These are phyloP conservation scores for Limnephilus marmoratus DNA, from an alignment of 2,888 invertebrate species.

Conservation along the genomic window DNA sequence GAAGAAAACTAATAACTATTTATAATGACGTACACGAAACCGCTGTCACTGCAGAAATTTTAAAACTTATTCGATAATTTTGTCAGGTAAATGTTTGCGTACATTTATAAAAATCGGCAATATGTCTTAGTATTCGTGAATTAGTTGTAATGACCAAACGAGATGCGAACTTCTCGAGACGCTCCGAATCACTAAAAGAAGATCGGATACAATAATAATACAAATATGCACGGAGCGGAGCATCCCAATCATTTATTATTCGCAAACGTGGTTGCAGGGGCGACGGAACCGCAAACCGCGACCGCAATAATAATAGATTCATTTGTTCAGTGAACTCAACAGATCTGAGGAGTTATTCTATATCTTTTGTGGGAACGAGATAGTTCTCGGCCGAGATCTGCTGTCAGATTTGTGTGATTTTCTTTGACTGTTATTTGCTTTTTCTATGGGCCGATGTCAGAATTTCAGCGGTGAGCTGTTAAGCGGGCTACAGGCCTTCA, in stretches of 20 bases:
- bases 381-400: no score
- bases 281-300: neutral
- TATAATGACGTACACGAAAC: neutral
- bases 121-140: neutral
- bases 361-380: no score
- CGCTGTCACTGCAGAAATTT: neutral
- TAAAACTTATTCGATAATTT: neutral
- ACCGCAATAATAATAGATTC: neutral
- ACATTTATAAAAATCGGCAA: neutral
- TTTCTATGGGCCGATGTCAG: no score
- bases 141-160: neutral
- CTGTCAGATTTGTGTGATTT: no score
- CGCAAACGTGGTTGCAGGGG: neutral
- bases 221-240: neutral
- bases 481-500: no score
- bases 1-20: no score
- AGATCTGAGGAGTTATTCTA: neutral
- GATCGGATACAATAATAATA: neutral
- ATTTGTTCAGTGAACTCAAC: neutral
- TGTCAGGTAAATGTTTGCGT: neutral
- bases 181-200: neutral
- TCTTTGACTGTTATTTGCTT: no score
- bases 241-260: neutral
- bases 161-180: slow-evolving; percentile 2
- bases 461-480: no score